A percentile compares a stretch with the other conserved stretches of the same genome.
These are phyloP conservation scores for Zaprionus tsacasi DNA, from an alignment of 1,140 invertebrate species.

Conservation along the genomic window DNA sequence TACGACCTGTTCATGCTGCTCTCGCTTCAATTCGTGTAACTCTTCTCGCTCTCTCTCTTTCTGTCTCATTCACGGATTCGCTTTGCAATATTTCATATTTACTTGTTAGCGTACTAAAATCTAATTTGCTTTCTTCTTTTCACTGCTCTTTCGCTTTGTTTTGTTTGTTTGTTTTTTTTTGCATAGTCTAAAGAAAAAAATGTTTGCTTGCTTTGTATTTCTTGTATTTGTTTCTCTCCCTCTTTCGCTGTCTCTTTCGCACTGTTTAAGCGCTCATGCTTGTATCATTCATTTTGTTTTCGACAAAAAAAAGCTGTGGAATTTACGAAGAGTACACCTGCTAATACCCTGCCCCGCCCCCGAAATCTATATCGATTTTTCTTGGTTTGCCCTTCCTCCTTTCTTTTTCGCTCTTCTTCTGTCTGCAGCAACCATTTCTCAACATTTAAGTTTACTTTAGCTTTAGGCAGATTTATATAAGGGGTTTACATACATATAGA, in stretches of 20 bases:
- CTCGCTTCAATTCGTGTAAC: slow-evolving; percentile 2
- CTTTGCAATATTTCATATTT: slow-evolving; percentile 54
- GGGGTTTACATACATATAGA: slow-evolving; percentile 66
- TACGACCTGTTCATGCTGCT: neutral
- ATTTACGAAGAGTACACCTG: slow-evolving; percentile 25
- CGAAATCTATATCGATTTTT: slow-evolving; percentile 12
- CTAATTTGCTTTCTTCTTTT: slow-evolving; percentile 46
- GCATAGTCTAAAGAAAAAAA: slow-evolving; percentile 67
- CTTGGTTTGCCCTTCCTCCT: neutral
- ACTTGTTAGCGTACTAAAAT: slow-evolving; percentile 48
- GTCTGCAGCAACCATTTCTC: slow-evolving; percentile 14
- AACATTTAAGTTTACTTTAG: slow-evolving; percentile 39
- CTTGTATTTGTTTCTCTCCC: slow-evolving; percentile 21
- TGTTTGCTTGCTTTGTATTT: slow-evolving; percentile 14
- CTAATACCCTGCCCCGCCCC: slow-evolving; percentile 8
- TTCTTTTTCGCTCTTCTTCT: neutral
- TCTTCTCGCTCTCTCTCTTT: slow-evolving; percentile 9
- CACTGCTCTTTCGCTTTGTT: slow-evolving; percentile 18
- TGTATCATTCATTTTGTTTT: neutral
- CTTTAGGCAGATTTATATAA: slow-evolving; percentile 56
- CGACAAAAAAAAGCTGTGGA: slow-evolving; percentile 21
- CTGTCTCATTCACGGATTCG: slow-evolving; percentile 25
- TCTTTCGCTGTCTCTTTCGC: slow-evolving; percentile 4
- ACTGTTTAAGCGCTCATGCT: neutral
- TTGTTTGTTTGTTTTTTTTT: no score